A percentile compares a stretch with the other conserved stretches of the same genome.
Evolutionary conservation across 2,888 invertebrate species (phyloP).

Genomic region (Pseudococcus longispinus): DNA sequence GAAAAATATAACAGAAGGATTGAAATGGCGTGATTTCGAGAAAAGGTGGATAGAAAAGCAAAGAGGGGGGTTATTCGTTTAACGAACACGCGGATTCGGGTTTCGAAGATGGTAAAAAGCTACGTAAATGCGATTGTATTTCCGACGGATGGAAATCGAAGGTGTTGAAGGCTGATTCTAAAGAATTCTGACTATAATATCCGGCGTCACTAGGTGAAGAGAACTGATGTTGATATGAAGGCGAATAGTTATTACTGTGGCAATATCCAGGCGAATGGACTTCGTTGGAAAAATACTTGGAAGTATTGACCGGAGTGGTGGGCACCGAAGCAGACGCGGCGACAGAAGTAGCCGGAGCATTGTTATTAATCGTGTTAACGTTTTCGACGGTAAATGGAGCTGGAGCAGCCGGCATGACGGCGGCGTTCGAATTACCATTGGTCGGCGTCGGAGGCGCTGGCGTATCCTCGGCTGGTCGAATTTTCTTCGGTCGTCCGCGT

Average conservation of each 20-base stretch:
- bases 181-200: conserved; percentile 53
- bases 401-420: background rate
- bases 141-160: conserved; percentile 55
- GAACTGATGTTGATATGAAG: conserved; percentile 55
- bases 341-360: background rate
- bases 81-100: conserved; percentile 52
- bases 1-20: background rate
- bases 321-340: conserved; percentile 14
- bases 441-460: conserved; percentile 25
- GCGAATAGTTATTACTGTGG: conserved; percentile 52
- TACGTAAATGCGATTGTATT: conserved; percentile 54
- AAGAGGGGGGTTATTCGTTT: conserved; percentile 32
- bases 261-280: conserved; percentile 52
- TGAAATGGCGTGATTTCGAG: background rate
- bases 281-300: conserved; percentile 49
- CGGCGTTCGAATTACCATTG: background rate
- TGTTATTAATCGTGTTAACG: conserved; percentile 15
- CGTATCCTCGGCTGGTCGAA: conserved; percentile 64
- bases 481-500: conserved; percentile 86
- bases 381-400: conserved; percentile 7
- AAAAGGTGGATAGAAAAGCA: background rate
- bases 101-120: conserved; percentile 52
- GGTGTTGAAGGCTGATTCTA: conserved; percentile 53
- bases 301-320: conserved; percentile 39
- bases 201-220: conserved; percentile 53